Percentiles rank a stretch among this genome's conserved stretches.
phyloP scores from a whole-genome alignment of 2,113 vertebrate species.

The Percopsis transmontana region DNA sequence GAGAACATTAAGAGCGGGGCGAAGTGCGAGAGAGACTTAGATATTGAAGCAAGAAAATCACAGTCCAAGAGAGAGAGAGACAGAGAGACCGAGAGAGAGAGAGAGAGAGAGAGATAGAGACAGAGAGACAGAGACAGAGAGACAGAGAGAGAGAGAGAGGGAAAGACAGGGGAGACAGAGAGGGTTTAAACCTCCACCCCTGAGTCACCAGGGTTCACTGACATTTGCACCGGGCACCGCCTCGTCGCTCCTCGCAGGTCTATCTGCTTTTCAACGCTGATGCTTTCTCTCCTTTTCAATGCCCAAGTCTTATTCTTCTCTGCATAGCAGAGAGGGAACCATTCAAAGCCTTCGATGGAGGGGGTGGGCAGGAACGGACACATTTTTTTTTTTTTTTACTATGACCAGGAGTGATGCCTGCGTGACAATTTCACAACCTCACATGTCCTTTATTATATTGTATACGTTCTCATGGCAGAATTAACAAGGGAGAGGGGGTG shows the following conservation, averaged over 20 bases:
- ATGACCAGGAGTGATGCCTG: constrained; percentile 26
- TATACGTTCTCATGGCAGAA: constrained; percentile 59
- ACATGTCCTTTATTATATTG: constrained; percentile 42
- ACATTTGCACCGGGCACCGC: constrained; percentile 71
- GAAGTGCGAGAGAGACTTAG: constrained; percentile 34
- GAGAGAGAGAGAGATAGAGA: constrained; percentile 27
- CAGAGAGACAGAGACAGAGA: constrained; percentile 21
- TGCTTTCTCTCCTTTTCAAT: constrained; percentile 53
- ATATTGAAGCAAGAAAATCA: constrained; percentile 2
- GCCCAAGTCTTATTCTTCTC: constrained; percentile 41
- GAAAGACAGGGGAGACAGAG: constrained; percentile 23
- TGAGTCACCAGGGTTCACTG: constrained; percentile 71
- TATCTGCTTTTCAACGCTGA: constrained; percentile 51
- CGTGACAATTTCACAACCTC: constrained; percentile 48
- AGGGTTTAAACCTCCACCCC: constrained; percentile 65
- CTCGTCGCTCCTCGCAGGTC: constrained; percentile 45
- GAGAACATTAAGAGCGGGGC: constrained; percentile 31
- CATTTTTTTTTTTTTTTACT: not conserved
- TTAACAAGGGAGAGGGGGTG: constrained; percentile 51
- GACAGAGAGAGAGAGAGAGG: constrained; percentile 23
- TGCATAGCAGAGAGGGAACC: constrained; percentile 47
- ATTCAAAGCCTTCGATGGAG: constrained; percentile 44
- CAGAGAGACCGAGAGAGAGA: constrained; percentile 14
- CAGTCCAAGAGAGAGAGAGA: constrained; percentile 23
- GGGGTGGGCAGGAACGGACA: not conserved